Evolutionary conservation across 2,113 vertebrate genomes (phyloP), one percentile per base, ranked within the genome.

Genomic region (Oxygymnocypris stewartii): DNA sequence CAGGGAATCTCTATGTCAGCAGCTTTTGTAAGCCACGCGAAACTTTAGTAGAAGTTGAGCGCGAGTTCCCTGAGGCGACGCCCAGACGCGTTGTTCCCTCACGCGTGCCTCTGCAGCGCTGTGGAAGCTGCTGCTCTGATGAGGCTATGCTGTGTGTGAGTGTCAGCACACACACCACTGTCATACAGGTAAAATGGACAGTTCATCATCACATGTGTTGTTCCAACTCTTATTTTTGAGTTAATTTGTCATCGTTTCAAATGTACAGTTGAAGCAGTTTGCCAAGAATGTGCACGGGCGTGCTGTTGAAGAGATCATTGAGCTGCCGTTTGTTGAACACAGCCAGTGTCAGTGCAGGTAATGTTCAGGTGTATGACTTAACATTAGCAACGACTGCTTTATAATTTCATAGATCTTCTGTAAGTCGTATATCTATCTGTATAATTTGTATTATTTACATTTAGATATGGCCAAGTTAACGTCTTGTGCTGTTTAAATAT

Each of bases 271-370:
- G 2, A 44, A 2, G 40, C 23, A 25, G 40, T 0, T 20, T 42
- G 16, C 4, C 69, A 2, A 0, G 20, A 13, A 44, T n/a, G 20
- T 6, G 23, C 4, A 14, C 6, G 73, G 73, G 3, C 0, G 4
- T 1, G 12, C 0, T 7, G n/a, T 25, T 23, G 23, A 3, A 0
- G 10, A 12, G 18, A 37, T 0, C 2, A 65, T 75, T 59, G 31
- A 28, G 6, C 51, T 87, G 73, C 67, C 42, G 3, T 87, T 87
- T 85, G 54, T 63, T 47, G 28, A 10, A 3, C 67, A 87, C 82
- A 81, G 28, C 28, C 23, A 3, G 11, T 87, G 86, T 69, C 12
- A 0, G 0, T 87, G 86, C 67, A 79, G 76, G 63, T 88, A 79
- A 86, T 31, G 35, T 4, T 10, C 42, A 82, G 16, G 20, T 75